Evolutionary conservation across 2,888 invertebrate genomes (phyloP), one percentile per base, ranked within the genome.

Genomic region (Nemotelus pantherinus): DNA sequence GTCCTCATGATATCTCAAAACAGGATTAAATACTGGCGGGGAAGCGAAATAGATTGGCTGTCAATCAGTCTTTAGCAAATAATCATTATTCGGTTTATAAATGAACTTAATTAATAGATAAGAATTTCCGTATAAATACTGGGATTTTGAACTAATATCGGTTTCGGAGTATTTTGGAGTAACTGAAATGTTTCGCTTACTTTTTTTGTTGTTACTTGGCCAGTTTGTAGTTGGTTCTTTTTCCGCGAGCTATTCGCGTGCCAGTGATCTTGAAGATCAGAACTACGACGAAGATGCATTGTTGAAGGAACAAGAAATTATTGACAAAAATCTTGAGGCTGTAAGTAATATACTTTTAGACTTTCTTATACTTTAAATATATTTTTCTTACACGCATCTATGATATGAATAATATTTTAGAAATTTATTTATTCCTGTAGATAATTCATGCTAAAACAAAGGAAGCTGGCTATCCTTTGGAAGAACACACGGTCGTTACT

Each of bases 401-500:
- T 25, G 25, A 25, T 25, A 25, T 25, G 25, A 25, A 25, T 25
- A 25, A 25, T 25, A 25, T 25, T 25, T 25, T 25, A 1, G 25
- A 25, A 25, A 25, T 25, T 25, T 25, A 25, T 25, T 65, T 44
- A n/a, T 58, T 7, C 43, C 3, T 43, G 41, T 39, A 68, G 67
- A 44, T 44, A 4, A 68, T 68, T 25, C n/a, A 25, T 6, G 9
- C n/a, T 5, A 50, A 48, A 50, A 68, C 67, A 25, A 68, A 50
- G 39, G 10, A 25, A 5, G 75, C 64, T 82, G 88, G 89, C 0
- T 93, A 92, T 83, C 88, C 89, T 0, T 83, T 89, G 0, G 92
- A 93, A 84, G 87, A 86, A 9, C 90, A 93, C 82, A 82, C 82
- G 0, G 89, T 92, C 1, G 86, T 85, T 4, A 95, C 95, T 0